phyloP scores from a whole-genome alignment of 1,140 invertebrate species.

The Drepana arcuata region DNA sequence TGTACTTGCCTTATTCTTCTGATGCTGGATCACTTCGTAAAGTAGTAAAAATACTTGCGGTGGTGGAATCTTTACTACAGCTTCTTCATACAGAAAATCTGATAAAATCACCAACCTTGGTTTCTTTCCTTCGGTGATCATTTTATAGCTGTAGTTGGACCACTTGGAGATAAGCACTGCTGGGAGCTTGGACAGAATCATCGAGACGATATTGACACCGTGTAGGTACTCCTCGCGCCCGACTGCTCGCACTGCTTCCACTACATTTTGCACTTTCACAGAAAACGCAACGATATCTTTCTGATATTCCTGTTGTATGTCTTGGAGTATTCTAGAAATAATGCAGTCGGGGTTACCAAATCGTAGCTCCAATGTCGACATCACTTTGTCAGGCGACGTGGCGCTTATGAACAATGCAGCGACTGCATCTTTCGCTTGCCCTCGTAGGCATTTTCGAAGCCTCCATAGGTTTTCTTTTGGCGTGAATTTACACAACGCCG shows the following conservation, averaged over 20 bases:
- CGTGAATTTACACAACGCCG: conserved; percentile 12
- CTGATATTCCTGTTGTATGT: conserved; percentile 10
- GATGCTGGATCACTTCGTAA: conserved; percentile 2
- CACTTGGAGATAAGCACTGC: conserved; percentile 15
- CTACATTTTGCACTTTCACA: conserved; percentile 15
- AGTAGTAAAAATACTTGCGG: no score
- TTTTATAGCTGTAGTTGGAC: conserved; percentile 12
- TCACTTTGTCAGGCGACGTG: background rate
- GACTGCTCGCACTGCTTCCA: conserved; percentile 15
- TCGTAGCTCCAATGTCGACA: background rate
- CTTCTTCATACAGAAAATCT: conserved; percentile 15
- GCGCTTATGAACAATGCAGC: background rate
- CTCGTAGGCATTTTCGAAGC: conserved; percentile 3
- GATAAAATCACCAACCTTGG: conserved; percentile 3
- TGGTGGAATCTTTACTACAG: conserved; percentile 4
- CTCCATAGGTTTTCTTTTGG: conserved; percentile 19
- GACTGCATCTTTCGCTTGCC: background rate
- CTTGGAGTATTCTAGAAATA: background rate
- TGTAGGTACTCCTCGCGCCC: conserved; percentile 12
- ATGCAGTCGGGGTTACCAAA: background rate
- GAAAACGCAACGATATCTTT: conserved; percentile 18
- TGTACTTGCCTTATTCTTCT: conserved; percentile 3
- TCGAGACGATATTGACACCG: conserved; percentile 2
- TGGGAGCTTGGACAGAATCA: conserved; percentile 8
- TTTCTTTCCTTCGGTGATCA: conserved; percentile 4